Conservation (phyloP, 1,140 invertebrate genomes). For the Caenorhabditis inopinata region DNA sequence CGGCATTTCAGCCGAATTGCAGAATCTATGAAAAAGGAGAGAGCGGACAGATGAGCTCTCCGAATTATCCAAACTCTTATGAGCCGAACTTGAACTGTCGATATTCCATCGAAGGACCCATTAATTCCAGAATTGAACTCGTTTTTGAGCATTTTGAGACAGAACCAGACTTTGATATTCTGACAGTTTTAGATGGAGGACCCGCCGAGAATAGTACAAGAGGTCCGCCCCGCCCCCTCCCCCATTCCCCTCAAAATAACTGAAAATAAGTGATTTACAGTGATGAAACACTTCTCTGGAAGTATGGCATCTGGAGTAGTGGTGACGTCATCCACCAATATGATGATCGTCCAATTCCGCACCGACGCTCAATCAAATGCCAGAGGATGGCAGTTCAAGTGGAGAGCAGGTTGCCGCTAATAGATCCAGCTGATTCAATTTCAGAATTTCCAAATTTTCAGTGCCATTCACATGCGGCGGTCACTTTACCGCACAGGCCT, state of each 20-base stretch:
- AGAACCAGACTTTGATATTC: constrained; percentile 90
- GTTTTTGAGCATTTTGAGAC: constrained; percentile 86
- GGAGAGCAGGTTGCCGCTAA: constrained; percentile 70
- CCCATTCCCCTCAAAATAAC: not conserved
- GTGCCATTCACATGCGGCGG: constrained; percentile 52
- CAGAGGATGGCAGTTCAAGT: constrained; percentile 77
- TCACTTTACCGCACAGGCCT: constrained; percentile 48
- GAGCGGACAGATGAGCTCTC: constrained; percentile 89
- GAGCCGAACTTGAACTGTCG: constrained; percentile 85
- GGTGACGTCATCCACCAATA: constrained; percentile 90
- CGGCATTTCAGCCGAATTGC: constrained; percentile 71
- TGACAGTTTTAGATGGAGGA: constrained; percentile 89
- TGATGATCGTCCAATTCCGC: constrained; percentile 95
- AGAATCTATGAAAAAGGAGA: constrained; percentile 81
- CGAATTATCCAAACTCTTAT: constrained; percentile 90
- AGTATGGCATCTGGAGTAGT: constrained; percentile 73
- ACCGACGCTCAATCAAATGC: constrained; percentile 88
- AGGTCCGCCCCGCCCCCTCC: not conserved
- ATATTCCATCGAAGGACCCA: constrained; percentile 92
- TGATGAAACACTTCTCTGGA: constrained; percentile 37
- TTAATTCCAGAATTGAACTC: constrained; percentile 88
- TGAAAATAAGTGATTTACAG: constrained; percentile 69
- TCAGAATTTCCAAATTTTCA: constrained; percentile 42
- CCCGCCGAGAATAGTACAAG: constrained; percentile 89
- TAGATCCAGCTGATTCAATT: too few relatives aligned